phyloP scores from a whole-genome alignment of 2,888 invertebrate species.

The Syrphus vitripennis region DNA sequence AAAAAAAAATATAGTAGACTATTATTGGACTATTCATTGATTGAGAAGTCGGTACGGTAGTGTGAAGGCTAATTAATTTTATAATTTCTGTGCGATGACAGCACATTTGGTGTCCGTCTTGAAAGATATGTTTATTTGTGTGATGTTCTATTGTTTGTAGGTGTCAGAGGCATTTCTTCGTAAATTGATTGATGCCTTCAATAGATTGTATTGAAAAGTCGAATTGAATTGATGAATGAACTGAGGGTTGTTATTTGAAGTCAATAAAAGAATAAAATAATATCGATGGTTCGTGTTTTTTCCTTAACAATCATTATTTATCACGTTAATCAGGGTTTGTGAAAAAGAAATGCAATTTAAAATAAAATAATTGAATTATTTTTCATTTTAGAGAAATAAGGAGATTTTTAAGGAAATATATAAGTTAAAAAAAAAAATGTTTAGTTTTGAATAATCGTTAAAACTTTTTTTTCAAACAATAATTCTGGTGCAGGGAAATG shows the following conservation, averaged over 20 bases:
- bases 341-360: no score
- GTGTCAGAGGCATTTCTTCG: neutral
- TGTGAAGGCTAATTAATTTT: neutral
- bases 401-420: no score
- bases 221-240: neutral
- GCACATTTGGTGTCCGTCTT: neutral
- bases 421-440: no score
- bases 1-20: no score
- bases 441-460: no score
- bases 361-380: no score
- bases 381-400: no score
- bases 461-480: no score
- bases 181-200: slow-evolving; percentile 4
- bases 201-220: neutral
- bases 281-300: neutral
- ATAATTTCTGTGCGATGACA: neutral
- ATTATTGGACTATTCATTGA: neutral
- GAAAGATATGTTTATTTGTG: slow-evolving; percentile 17
- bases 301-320: no score
- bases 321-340: no score
- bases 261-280: neutral
- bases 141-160: neutral
- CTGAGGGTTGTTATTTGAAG: neutral
- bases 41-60: neutral
- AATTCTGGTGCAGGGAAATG: no score